Evolutionary conservation across 2,113 vertebrate species (phyloP).

Genomic region (Thinocorus orbignyianus): DNA sequence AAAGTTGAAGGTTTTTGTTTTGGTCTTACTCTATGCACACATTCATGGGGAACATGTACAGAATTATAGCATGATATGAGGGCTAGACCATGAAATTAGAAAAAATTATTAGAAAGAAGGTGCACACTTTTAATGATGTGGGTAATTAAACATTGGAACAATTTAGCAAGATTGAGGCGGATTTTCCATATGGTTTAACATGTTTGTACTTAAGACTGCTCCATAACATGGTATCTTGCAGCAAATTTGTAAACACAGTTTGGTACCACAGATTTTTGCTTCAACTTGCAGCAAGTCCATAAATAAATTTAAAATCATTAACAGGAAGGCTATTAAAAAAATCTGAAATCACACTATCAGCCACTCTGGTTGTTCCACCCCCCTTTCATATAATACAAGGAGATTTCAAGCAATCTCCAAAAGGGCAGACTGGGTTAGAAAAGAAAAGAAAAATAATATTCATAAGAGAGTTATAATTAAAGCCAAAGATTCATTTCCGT

Average conservation of each 20-base stretch:
- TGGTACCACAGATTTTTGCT: conserved; percentile 19
- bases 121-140: background rate
- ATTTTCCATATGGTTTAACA: conserved; percentile 37
- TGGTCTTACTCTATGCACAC: background rate
- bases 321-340: background rate
- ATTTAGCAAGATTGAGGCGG: background rate
- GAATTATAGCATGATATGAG: background rate
- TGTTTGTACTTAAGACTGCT: conserved; percentile 21
- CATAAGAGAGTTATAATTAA: conserved; percentile 38
- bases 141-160: conserved; percentile 23
- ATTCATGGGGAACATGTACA: background rate
- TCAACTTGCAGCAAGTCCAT: background rate
- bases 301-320: background rate
- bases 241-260: background rate
- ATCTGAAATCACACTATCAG: background rate
- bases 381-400: background rate
- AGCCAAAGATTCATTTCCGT: conserved; percentile 13
- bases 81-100: background rate
- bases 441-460: conserved; percentile 34
- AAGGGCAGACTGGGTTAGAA: background rate
- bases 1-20: background rate
- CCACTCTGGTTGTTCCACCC: background rate
- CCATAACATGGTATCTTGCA: background rate
- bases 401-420: background rate
- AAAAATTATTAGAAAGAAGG: background rate